phyloP scores from a whole-genome alignment of 2,113 vertebrate genomes.

The Otocyon megalotis region DNA sequence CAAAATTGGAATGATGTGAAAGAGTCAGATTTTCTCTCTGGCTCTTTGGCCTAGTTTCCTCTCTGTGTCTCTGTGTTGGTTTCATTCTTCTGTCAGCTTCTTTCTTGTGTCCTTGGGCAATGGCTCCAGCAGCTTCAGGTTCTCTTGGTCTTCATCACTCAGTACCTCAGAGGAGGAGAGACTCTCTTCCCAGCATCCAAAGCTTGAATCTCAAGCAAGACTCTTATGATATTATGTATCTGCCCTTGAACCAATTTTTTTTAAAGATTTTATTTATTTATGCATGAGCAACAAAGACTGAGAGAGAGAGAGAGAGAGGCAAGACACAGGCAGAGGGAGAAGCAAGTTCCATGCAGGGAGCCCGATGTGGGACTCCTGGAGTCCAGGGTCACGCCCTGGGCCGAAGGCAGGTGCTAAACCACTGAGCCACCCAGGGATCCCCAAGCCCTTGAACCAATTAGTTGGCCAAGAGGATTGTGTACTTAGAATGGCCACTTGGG shows the following conservation, averaged over 20 bases:
- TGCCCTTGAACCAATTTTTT: background rate
- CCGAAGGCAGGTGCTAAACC: no score
- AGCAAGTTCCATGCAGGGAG: no score
- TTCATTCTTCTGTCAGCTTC: background rate
- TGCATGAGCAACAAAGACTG: no score
- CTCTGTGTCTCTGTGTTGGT: rapidly evolving
- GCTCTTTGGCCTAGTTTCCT: background rate
- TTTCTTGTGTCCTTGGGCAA: background rate
- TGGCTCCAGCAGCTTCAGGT: background rate
- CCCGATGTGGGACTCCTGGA: no score
- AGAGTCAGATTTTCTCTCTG: background rate
- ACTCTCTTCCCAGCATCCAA: background rate
- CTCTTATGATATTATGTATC: background rate
- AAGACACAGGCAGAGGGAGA: no score
- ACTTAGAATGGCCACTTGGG: background rate
- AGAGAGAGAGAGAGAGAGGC: no score
- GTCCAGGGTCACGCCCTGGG: no score
- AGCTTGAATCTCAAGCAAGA: background rate
- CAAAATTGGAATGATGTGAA: background rate
- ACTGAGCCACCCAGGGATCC: no score
- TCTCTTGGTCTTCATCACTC: background rate
- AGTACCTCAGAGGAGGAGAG: background rate
- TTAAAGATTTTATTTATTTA: no score
- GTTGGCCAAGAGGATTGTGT: background rate
- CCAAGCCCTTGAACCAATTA: background rate